These are phyloP conservation scores for Erpobdella octoculata DNA, from an alignment of 2,888 invertebrate species.

Conservation along the genomic window DNA sequence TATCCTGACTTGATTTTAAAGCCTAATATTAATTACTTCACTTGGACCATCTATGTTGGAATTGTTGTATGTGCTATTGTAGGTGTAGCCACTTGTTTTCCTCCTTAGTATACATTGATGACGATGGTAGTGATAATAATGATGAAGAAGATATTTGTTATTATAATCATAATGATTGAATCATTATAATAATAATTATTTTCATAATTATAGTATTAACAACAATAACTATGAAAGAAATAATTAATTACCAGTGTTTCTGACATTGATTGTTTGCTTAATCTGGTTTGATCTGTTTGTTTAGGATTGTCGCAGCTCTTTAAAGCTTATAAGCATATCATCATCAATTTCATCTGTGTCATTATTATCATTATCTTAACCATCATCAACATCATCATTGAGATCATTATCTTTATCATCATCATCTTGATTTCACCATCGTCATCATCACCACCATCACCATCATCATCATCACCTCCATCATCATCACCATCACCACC, in stretches of 20 bases:
- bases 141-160: neutral
- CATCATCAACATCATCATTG: too few relatives aligned
- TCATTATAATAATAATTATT: neutral
- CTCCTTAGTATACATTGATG: neutral
- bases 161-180: neutral
- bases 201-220: neutral
- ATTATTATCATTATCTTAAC: slow-evolving; percentile 2
- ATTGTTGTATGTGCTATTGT: too few relatives aligned
- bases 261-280: too few relatives aligned
- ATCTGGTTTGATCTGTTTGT: too few relatives aligned
- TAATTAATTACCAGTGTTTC: too few relatives aligned
- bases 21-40: too few relatives aligned
- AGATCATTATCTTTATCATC: slow-evolving; percentile 8
- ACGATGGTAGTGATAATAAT: neutral
- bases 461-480: slow-evolving; percentile 54
- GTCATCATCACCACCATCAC: slow-evolving; percentile 24
- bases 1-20: too few relatives aligned
- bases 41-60: too few relatives aligned
- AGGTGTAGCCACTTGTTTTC: too few relatives aligned
- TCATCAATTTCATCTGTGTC: too few relatives aligned
- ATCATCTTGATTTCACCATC: slow-evolving; percentile 20
- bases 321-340: too few relatives aligned
- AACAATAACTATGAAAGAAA: neutral
- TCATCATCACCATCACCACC: slow-evolving; percentile 8
- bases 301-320: too few relatives aligned